Evolutionary conservation across 2,888 invertebrate genomes (phyloP), one percentile per base, ranked within the genome.

Genomic region (Oeneis ivallda): DNA sequence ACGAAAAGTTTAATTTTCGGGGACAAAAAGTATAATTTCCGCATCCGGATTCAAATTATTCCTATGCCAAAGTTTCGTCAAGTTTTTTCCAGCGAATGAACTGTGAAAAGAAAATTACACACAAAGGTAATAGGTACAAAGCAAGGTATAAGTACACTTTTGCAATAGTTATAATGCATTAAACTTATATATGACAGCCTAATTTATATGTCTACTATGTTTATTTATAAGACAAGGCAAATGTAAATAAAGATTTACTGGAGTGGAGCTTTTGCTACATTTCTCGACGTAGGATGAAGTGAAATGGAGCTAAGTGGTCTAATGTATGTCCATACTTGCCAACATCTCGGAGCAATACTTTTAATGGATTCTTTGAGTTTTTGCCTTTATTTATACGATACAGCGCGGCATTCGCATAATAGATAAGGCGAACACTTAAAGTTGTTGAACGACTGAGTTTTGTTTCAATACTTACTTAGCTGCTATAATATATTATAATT

Each of bases 291-390:
- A 52, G 41, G 52, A 61, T 52, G 26, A 68, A 68, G 63, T 68
- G 65, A 59, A 63, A 66, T 54, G 59, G 58, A 60, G 68, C 62
- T 64, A 65, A 69, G 72, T 68, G 70, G 66, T 71, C 61, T 65
- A 65, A 63, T 65, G 67, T 64, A 68, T 81, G 76, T 87, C 87
- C 84, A 84, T 71, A 77, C 64, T 75, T 68, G 77, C 61, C 41
- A 52, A 76, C 82, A 74, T 75, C 77, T 78, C 75, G 77, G 74
- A 84, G 87, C 87, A 89, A 89, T 89, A 89, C 88, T 87, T 88
- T 88, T 89, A 89, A 89, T 89, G 89, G 89, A 89, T 88, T 87
- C 87, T 87, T 86, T 84, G 88, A 88, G 89, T 89, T 89, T 89
- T 89, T 89, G 86, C 89, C 86, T 88, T 87, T 89, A 89, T 89